Evolutionary conservation across 2,888 invertebrate genomes (phyloP), one percentile per base, ranked within the genome.

Genomic region (Hypsopygia costalis): DNA sequence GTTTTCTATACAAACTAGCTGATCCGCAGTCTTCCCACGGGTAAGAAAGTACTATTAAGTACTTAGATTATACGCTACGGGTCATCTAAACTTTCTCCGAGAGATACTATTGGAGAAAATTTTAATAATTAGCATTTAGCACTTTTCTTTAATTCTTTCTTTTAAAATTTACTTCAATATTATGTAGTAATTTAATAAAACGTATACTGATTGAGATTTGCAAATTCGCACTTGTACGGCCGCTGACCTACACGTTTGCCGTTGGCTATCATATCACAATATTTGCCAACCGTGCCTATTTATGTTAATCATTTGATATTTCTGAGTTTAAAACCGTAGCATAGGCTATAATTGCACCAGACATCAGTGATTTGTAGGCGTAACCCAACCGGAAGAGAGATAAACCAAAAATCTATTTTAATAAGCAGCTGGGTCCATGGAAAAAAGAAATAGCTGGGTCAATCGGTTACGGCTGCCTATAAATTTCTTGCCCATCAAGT

Each of bases 241-340:
- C 1, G 25, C 16, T 7, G 25, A 7, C 1, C 25, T 25, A 4
- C 25, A 6, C n/a, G 29, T 38, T 52, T 52, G 59, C 66, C 58
- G 59, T 62, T 67, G 62, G 53, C 47, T 61, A 67, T 67, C 64
- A 68, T 55, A 69, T 70, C n/a, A n/a, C n/a, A n/a, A n/a, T n/a
- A n/a, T 69, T 62, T 52, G 51, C 55, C 55, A 56, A 69, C 70
- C 66, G 69, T 66, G 61, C 60, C 54, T 63, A 61, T 70, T 71
- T 73, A 77, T 74, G 73, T 60, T 70, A 75, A 81, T 78, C 48
- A 57, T 49, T 62, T 58, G 59, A 61, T 70, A 74, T 72, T 71
- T 67, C 64, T 67, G 61, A 62, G 51, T 63, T 60, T 49, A 47
- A 56, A 67, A 63, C 54, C 52, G 55, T 58, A 51, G 56, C 48